Evolutionary conservation across 1,140 invertebrate species (phyloP).

Genomic region (Drosophila ogumai): DNA sequence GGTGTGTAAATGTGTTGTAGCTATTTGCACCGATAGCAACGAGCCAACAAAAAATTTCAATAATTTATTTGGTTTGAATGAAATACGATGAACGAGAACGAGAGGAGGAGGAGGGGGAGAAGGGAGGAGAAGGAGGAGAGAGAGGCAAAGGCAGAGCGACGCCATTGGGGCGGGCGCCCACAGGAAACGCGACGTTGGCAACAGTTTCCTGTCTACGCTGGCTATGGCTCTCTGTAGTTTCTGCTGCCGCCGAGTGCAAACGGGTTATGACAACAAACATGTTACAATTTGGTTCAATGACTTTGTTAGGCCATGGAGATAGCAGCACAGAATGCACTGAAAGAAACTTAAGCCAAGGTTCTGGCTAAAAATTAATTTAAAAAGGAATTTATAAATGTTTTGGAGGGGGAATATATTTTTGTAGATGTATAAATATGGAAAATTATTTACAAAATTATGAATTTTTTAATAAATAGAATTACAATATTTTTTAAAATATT

Average conservation of each 20-base stretch:
- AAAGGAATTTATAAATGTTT: background rate
- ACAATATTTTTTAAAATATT: too few species aligned
- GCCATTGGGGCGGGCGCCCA: conserved; percentile 81
- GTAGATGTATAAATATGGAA: background rate
- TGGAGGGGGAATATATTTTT: background rate
- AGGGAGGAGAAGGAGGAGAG: too few species aligned
- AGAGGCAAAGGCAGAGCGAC: conserved; percentile 22
- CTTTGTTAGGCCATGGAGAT: conserved; percentile 73
- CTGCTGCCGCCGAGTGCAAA: conserved; percentile 66
- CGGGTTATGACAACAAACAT: conserved; percentile 80
- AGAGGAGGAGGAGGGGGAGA: background rate
- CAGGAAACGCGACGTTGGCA: conserved; percentile 79
- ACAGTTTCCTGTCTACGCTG: conserved; percentile 67
- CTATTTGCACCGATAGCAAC: conserved; percentile 83
- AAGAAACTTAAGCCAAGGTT: background rate
- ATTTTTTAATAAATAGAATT: too few species aligned
- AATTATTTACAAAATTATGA: too few species aligned
- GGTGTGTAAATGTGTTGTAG: conserved; percentile 77
- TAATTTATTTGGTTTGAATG: conserved; percentile 83
- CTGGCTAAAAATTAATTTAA: background rate
- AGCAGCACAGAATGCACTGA: conserved; percentile 23
- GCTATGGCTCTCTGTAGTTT: conserved; percentile 16
- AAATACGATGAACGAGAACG: conserved; percentile 69
- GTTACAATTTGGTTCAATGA: conserved; percentile 82
- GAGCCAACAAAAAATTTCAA: conserved; percentile 78